Base-by-base conservation (phyloP, 2,113 vertebrate genomes). In the Zingel zingel region DNA sequence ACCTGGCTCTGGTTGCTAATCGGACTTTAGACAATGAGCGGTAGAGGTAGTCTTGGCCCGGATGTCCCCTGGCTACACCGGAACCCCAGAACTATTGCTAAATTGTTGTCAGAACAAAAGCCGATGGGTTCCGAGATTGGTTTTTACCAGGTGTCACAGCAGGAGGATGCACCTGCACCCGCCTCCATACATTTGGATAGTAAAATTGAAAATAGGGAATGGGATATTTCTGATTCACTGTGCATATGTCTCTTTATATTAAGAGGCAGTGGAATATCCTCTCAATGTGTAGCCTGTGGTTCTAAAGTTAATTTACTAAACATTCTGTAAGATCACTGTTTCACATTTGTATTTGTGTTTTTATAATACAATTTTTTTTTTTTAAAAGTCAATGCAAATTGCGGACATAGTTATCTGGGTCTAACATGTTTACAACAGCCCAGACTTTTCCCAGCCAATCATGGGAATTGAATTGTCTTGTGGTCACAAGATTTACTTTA, bases 401-500 rank as follows among this genome's bases (percentile, higher is more conserved):
- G 30, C 0, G 4, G 30, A 33, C 30, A 39, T 39, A 39, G 39
- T 39, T 39, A 19, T 39, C 2, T 25, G 18, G 9, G 21, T 27
- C 8, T 21, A 61, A 43, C 18, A 51, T 27, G 30, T 43, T 67
- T 16, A 0, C 18, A n/a, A 12, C 33, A 18, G 39, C 18, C 47
- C 36, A 27, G 48, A 33, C 33, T 6, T 62, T 72, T 63, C 58
- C 13, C 58, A 76, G 63, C 19, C 25, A 14, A 23, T 68, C 27
- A 11, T 8, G 19, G n/a, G 50, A 56, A 63, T 43, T 64, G 4
- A 67, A 84, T 65, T 80, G 75, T 77, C 36, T 27, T 58, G 54
- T 67, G 74, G 72, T 83, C 70, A 25, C 33, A 69, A 50, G 25
- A 25, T 27, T 27, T 27, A 27, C 27, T 27, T 27, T 27, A 27